Conservation (phyloP, 2,113 vertebrate genomes). For the Rhinopomastus cyanomelas region DNA sequence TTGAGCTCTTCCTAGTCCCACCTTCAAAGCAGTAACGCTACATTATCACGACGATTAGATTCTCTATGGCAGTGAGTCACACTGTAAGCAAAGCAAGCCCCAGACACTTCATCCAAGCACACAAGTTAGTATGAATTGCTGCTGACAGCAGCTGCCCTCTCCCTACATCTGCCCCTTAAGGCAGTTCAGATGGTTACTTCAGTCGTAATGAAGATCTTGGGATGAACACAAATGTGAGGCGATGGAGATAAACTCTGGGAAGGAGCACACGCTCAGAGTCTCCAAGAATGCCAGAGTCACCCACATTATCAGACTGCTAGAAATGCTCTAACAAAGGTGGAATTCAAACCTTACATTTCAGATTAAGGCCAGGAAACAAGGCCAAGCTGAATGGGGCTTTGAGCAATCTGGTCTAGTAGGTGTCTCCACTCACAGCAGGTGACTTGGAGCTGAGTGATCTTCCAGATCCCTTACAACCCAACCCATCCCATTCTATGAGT, state of each 20-base stretch:
- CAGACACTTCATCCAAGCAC: neutral
- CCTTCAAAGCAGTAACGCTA: neutral
- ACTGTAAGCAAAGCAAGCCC: neutral
- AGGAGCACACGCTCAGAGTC: neutral
- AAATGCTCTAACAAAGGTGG: neutral
- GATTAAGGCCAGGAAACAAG: neutral
- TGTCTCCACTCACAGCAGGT: too few relatives aligned
- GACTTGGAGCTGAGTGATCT: too few relatives aligned
- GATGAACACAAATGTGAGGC: neutral
- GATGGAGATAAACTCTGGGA: neutral
- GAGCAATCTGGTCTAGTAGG: too few relatives aligned
- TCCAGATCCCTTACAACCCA: too few relatives aligned
- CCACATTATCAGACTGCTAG: neutral
- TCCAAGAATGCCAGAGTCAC: neutral
- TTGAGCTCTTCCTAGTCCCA: neutral
- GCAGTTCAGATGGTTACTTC: neutral
- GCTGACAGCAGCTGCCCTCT: neutral
- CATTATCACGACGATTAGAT: neutral
- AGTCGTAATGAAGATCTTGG: neutral
- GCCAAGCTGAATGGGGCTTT: too few relatives aligned
- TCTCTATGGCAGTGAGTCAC: neutral
- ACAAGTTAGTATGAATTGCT: neutral
- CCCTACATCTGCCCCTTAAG: neutral
- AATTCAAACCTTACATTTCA: neutral
- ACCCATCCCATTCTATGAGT: too few relatives aligned